Base-by-base conservation (phyloP, 2,888 invertebrate species). In the Falcaria lacertinaria region DNA sequence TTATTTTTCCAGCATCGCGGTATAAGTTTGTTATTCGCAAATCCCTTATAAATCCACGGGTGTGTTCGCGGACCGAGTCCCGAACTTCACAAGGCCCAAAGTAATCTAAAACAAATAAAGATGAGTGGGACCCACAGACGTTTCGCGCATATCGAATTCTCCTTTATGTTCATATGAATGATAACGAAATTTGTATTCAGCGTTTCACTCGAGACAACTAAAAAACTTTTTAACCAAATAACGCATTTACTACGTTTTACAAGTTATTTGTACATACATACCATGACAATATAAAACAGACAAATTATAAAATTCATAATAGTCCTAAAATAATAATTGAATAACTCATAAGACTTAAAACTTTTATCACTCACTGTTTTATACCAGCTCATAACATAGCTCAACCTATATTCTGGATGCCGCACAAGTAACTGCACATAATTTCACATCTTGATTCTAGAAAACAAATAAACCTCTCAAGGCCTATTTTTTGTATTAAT, bases 71-170 rank as follows among this genome's bases (percentile, higher is more conserved):
- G 71, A 68, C 68, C 70, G 59, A 58, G 61, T 64, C 67, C 64
- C 68, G 52, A 80, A 84, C 73, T 84, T 82, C 52, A 52, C 58
- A 56, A 63, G 72, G 65, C 81, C 83, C 83, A 79, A 85, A 85
- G 85, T 86, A 85, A 86, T 86, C 80, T 83, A 80, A 86, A 83
- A 83, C 82, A 85, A 83, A 86, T 85, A 86, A 83, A 83, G 79
- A 80, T 79, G 80, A 83, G 82, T 74, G 75, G 80, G 68, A 74
- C 69, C 74, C 70, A 64, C 69, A 74, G 64, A 83, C 78, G 76
- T 74, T 78, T 66, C 64, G 64, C 69, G 81, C 76, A 80, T 84
- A 80, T 80, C 75, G 72, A 80, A 77, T 74, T 69, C 67, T 60
- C 70, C 69, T 75, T 75, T 75, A 74, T 74, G 72, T 71, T 71